Base-by-base conservation (phyloP, 1,140 invertebrate species). In the Pentalonia nigronervosa region DNA sequence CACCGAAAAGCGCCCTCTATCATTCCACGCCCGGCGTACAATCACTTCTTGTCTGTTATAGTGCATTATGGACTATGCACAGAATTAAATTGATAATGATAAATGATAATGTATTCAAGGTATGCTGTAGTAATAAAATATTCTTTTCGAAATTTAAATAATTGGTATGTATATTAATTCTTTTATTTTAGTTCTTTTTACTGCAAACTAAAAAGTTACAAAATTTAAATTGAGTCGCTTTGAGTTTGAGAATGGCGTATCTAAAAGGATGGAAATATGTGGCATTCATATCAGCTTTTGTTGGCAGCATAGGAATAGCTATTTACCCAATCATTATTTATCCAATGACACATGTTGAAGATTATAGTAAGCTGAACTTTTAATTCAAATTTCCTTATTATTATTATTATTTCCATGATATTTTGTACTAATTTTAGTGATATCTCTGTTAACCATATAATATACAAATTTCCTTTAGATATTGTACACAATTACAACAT, bases 301-400 rank as follows among this genome's bases (percentile, higher is more conserved):
- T 97, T 45, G 96, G 96, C 36, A 94, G 95, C 25, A 95, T 97
- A 81, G 95, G 95, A 53, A 8, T 96, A 53, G 95, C 96, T 0
- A 94, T 96, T 8, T 97, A 97, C 94, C 96, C 97, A 7, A 95
- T 97, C 93, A 95, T 97, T 41, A 96, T 98, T 91, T 95, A 96
- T 91, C 97, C 97, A 11, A 96, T 97, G 95, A 94, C 97, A 3
- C 95, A 97, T 95, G 95, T 96, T 76, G 96, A 97, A 34, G 95
- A 96, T 94, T 97, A 97, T 94, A 97, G 97, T 96, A 96, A 95
- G 95, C 95, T 93, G 93, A 36, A 47, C 34, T 76, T 60, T 0
- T 45, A 67, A 60, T 48, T 14, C 53, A 76, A 67, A 41, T 4
- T 41, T 41, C n/a, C 14, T 67, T 67, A n/a, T 14, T 14, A 50